Percentiles rank a stretch among this genome's conserved stretches.
phyloP scores from a whole-genome alignment of 2,888 invertebrate species.

The Drosophila putrida region DNA sequence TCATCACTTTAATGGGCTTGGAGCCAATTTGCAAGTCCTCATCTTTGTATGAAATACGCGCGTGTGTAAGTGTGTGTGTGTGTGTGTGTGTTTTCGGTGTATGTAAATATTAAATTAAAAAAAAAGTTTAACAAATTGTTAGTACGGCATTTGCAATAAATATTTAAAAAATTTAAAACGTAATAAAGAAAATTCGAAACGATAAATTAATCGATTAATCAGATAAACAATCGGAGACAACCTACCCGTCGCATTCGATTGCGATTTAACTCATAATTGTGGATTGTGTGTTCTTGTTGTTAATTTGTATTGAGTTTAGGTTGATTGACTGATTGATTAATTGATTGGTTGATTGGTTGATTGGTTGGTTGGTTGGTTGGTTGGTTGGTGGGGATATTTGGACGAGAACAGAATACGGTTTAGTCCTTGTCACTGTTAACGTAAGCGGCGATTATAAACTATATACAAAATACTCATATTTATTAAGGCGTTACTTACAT shows the following conservation, averaged over 20 bases:
- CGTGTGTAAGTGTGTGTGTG: conserved; percentile 19
- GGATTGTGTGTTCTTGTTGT: conserved; percentile 29
- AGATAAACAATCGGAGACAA: conserved; percentile 44
- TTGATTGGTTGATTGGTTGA: conserved; percentile 16
- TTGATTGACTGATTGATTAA: conserved; percentile 20
- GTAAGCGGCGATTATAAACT: conserved; percentile 71
- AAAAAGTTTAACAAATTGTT: conserved; percentile 64
- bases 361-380: conserved; percentile 12
- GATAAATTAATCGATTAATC: conserved; percentile 32
- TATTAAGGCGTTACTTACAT: conserved; percentile 80
- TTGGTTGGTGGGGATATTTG: conserved; percentile 25
- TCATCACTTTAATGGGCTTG: conserved; percentile 82
- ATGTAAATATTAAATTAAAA: conserved; percentile 35
- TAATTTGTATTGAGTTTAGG: conserved; percentile 31
- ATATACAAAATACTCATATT: conserved; percentile 54
- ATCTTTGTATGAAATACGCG: conserved; percentile 62
- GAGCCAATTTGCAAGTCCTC: conserved; percentile 83
- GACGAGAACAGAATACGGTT: conserved; percentile 84
- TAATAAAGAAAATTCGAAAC: conserved; percentile 14
- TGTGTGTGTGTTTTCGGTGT: conserved; percentile 16
- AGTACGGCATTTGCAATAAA: conserved; percentile 56
- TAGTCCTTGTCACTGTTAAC: conserved; percentile 84
- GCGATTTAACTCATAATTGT: conserved; percentile 32
- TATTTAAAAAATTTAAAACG: conserved; percentile 24
- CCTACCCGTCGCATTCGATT: conserved; percentile 58